phyloP scores from a whole-genome alignment of 2,888 invertebrate species.

The Diarsia dahlii region DNA sequence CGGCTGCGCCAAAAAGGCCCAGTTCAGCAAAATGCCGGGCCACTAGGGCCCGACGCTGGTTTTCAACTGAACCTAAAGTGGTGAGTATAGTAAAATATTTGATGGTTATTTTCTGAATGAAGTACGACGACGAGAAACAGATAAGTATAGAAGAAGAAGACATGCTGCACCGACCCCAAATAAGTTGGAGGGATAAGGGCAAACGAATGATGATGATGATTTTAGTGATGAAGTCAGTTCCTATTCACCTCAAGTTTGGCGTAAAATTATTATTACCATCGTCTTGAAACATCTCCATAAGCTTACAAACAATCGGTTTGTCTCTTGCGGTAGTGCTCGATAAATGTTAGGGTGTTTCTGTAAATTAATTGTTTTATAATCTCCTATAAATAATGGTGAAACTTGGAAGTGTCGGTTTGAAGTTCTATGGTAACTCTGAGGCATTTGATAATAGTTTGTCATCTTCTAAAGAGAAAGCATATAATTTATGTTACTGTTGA shows the following conservation, averaged over 20 bases:
- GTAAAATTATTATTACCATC: not conserved
- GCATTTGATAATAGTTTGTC: not conserved
- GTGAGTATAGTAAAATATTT: not conserved
- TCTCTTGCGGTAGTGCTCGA: not conserved
- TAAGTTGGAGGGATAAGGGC: too few species aligned
- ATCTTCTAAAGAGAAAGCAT: not conserved
- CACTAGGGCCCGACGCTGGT: too few species aligned
- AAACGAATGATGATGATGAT: too few species aligned
- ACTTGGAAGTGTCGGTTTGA: conserved; percentile 7
- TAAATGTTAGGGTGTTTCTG: not conserved
- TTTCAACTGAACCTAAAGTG: too few species aligned
- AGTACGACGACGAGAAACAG: too few species aligned
- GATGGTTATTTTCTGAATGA: not conserved
- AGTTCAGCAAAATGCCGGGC: too few species aligned
- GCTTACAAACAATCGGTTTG: not conserved
- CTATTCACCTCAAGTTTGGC: not conserved
- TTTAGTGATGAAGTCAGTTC: not conserved
- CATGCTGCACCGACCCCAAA: too few species aligned
- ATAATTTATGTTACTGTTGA: not conserved
- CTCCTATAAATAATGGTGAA: conserved; percentile 16
- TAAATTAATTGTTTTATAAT: conserved; percentile 36
- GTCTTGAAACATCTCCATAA: not conserved
- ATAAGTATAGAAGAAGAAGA: too few species aligned
- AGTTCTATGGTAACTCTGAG: not conserved
- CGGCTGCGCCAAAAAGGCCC: too few species aligned